Evolutionary conservation across 2,113 vertebrate species (phyloP), one percentile per base, ranked within the genome.

Genomic region (Australoheros scitulus): DNA sequence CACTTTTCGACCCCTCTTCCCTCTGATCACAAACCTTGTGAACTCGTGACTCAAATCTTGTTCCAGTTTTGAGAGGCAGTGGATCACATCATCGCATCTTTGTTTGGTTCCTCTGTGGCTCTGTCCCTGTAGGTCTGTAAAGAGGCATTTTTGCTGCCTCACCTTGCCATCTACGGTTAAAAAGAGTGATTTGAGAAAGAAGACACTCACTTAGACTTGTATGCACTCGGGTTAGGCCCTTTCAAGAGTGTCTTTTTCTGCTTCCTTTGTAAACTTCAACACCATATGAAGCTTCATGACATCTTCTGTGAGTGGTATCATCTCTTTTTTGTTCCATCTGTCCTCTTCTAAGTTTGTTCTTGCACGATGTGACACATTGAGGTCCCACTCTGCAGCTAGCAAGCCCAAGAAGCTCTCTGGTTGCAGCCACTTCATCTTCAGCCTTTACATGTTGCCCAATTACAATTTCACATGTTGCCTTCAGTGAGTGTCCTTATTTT

Each of bases 291-390:
- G 78, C 36, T 58, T 70, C 36, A 50, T 72, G 1, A 72, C 79
- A 34, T 57, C 52, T 18, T 81, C 22, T 14, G 22, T 80, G n/a
- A 58, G 24, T 32, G 64, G 79, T 7, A 59, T 80, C 34, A 72
- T 80, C 29, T 72, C 63, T 22, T 80, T 70, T 58, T 70, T 70
- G 34, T 70, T 80, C 63, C 52, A 59, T 57, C 34, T 38, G n/a
- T 80, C 22, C 17, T 80, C 78, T 43, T 80, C 78, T 7, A 70
- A 15, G 64, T 50, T 70, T 22, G 64, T 50, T 15, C 41, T 11
- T 47, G 41, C 64, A 22, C 22, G 60, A 10, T 34, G 32, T 65
- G 61, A 41, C 24, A 41, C 61, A 47, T 5, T 50, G 5, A 47
- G 38, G 64, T 26, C 64, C 64, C 64, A 70, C 64, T 70, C 64